Evolutionary conservation across 2,888 invertebrate genomes (phyloP).

Genomic region (Drosophila phalerata): DNA sequence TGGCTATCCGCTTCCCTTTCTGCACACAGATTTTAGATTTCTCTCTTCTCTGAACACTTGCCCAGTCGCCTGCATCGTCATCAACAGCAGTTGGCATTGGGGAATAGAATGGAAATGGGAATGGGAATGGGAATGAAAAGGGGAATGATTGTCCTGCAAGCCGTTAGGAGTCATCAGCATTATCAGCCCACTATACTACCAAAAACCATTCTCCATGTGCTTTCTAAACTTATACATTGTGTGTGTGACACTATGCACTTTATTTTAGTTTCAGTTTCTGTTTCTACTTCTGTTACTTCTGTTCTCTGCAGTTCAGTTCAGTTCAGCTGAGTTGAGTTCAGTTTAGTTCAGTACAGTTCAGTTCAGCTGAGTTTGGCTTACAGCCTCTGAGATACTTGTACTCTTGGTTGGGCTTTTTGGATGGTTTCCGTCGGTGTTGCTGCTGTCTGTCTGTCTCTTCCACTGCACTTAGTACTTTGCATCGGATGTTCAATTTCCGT

Average conservation of each 20-base stretch:
- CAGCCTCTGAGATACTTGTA: constrained; percentile 47
- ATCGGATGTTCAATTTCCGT: constrained; percentile 78
- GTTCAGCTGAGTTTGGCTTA: constrained; percentile 37
- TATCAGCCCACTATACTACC: constrained; percentile 48
- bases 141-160: constrained; percentile 11
- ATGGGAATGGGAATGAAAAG: not conserved
- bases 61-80: constrained; percentile 38
- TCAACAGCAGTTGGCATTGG: constrained; percentile 32
- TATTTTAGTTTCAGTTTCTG: constrained; percentile 45
- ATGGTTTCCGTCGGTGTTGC: constrained; percentile 58
- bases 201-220: constrained; percentile 6
- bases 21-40: constrained; percentile 40
- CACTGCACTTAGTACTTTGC: constrained; percentile 54
- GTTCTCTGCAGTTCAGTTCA: constrained; percentile 30
- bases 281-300: constrained; percentile 7
- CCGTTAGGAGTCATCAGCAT: constrained; percentile 63
- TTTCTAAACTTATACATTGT: constrained; percentile 31
- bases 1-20: constrained; percentile 48
- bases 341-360: constrained; percentile 26
- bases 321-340: constrained; percentile 37
- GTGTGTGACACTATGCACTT: constrained; percentile 44
- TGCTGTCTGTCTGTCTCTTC: constrained; percentile 32
- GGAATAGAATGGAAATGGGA: not conserved
- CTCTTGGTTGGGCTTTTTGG: constrained; percentile 48
- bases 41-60: constrained; percentile 23